phyloP scores from a whole-genome alignment of 2,888 invertebrate species.

The Galerucella calmariensis region DNA sequence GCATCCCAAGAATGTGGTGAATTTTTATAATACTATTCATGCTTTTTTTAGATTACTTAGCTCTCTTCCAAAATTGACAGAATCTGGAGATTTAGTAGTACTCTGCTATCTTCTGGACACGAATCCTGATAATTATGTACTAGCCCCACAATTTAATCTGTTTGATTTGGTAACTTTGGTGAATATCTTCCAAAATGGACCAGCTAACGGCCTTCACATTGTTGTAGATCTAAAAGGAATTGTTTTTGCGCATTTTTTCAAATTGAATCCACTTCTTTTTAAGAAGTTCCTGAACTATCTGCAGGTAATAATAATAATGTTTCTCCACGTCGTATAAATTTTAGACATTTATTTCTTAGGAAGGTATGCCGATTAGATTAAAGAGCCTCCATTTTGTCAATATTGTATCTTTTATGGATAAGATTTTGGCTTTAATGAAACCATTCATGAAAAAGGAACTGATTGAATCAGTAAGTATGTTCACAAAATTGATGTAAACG shows the following conservation, averaged over 20 bases:
- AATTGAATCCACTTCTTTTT: slow-evolving; percentile 72
- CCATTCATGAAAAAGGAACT: slow-evolving; percentile 69
- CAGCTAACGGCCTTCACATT: slow-evolving; percentile 70
- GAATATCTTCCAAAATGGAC: slow-evolving; percentile 68
- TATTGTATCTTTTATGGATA: slow-evolving; percentile 65
- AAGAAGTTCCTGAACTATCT: slow-evolving; percentile 77
- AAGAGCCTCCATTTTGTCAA: slow-evolving; percentile 67
- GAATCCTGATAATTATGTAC: slow-evolving; percentile 71
- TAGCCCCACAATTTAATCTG: slow-evolving; percentile 66
- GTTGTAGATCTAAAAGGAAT: slow-evolving; percentile 73
- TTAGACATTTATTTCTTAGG: slow-evolving; percentile 53
- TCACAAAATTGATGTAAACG: background rate
- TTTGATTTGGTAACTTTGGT: slow-evolving; percentile 72
- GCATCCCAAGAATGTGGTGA: too few species aligned
- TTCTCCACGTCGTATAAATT: background rate
- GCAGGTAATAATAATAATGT: slow-evolving; percentile 65
- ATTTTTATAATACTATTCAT: background rate
- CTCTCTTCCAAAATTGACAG: slow-evolving; percentile 49
- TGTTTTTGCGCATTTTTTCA: slow-evolving; percentile 72
- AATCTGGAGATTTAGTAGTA: slow-evolving; percentile 55
- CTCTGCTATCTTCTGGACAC: slow-evolving; percentile 64
- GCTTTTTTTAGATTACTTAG: slow-evolving; percentile 45
- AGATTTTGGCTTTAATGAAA: slow-evolving; percentile 65
- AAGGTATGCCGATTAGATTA: slow-evolving; percentile 67
- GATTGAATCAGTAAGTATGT: slow-evolving; percentile 48